phyloP scores from a whole-genome alignment of 2,113 vertebrate species.

The Gila orcuttii region DNA sequence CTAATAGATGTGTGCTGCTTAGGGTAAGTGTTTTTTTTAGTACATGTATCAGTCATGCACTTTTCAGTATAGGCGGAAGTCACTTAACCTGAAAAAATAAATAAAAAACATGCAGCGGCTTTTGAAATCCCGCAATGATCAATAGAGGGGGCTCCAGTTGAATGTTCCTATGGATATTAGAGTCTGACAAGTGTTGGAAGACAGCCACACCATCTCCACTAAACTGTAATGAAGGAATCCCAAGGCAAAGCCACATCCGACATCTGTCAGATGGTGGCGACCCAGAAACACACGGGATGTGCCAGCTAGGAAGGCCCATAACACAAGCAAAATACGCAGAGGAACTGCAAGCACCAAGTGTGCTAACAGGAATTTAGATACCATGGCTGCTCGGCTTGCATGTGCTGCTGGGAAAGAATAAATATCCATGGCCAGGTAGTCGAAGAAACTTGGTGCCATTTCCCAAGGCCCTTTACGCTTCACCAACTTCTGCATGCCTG shows the following conservation, averaged over 20 bases:
- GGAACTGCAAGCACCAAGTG: constrained; percentile 94
- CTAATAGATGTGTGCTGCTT: constrained; percentile 1
- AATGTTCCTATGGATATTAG: constrained; percentile 86
- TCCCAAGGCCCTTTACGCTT: constrained; percentile 87
- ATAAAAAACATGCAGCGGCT: background rate
- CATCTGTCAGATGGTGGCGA: constrained; percentile 89
- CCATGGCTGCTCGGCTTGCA: constrained; percentile 87
- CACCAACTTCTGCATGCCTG: constrained; percentile 87
- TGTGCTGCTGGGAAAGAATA: constrained; percentile 92
- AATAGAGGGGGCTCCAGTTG: constrained; percentile 69
- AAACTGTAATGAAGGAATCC: constrained; percentile 91
- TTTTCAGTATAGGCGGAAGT: constrained; percentile 28
- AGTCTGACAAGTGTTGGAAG: constrained; percentile 89
- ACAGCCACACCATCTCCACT: constrained; percentile 93
- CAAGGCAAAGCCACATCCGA: constrained; percentile 85
- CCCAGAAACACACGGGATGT: constrained; percentile 88
- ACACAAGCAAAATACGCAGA: constrained; percentile 85
- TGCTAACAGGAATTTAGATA: constrained; percentile 90
- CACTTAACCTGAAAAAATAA: constrained; percentile 4
- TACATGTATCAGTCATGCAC: background rate
- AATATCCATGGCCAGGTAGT: constrained; percentile 89
- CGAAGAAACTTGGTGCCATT: constrained; percentile 80
- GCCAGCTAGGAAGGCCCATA: constrained; percentile 90
- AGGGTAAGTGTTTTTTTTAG: background rate
- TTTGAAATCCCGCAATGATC: constrained; percentile 33